phyloP scores from a whole-genome alignment of 2,113 vertebrate genomes.

The Clarias batrachus region DNA sequence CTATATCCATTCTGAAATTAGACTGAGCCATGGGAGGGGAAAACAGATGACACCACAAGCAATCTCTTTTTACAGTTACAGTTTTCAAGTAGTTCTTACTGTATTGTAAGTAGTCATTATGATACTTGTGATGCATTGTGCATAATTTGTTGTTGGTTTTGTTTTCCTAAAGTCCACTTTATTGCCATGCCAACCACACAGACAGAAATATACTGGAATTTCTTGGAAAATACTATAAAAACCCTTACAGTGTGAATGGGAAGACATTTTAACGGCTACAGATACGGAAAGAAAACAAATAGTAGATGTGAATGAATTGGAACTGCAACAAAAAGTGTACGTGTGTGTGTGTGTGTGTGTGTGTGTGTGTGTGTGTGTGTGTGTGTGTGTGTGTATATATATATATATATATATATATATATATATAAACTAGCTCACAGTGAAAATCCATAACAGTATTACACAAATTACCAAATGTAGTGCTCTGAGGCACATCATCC shows the following conservation, averaged over 20 bases:
- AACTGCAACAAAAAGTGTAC: background rate
- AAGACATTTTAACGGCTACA: background rate
- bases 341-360: no score
- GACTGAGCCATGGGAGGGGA: background rate
- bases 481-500: background rate
- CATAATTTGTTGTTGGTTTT: background rate
- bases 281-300: no score
- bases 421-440: background rate
- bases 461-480: slow-evolving; percentile 4
- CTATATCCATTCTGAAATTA: background rate
- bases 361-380: no score
- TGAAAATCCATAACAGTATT: slow-evolving; percentile 8
- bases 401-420: no score
- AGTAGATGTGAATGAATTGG: background rate
- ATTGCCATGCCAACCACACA: background rate
- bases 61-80: background rate
- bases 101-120: background rate
- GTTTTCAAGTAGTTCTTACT: background rate
- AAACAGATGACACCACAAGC: background rate
- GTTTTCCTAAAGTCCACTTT: background rate
- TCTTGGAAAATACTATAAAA: background rate
- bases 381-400: no score
- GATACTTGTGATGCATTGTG: background rate
- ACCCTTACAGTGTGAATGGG: background rate
- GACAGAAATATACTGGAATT: background rate